These are phyloP conservation scores for Thymelicus sylvestris DNA, from an alignment of 2,888 invertebrate species.

Conservation along the genomic window DNA sequence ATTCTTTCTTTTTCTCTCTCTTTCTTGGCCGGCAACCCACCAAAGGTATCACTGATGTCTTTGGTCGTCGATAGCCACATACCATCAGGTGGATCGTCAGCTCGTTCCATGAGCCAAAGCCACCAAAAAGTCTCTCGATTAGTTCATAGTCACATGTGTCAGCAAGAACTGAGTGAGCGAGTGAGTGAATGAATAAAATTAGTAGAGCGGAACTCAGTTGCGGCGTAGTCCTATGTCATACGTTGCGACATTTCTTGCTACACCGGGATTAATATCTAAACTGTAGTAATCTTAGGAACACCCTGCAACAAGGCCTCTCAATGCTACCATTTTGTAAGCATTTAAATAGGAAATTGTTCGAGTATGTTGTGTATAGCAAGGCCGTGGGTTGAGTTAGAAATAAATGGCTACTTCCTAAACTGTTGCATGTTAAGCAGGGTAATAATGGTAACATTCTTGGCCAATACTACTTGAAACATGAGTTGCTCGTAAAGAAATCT, in stretches of 20 bases:
- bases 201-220: conserved; percentile 72
- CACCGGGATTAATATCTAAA: conserved; percentile 73
- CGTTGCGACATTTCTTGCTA: conserved; percentile 53
- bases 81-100: too few species aligned
- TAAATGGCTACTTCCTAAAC: conserved; percentile 23
- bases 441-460: background rate
- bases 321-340: conserved; percentile 24
- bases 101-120: too few species aligned
- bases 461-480: background rate
- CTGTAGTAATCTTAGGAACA: conserved; percentile 60
- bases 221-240: conserved; percentile 42
- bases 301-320: conserved; percentile 24
- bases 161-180: conserved; percentile 15
- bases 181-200: conserved; percentile 44
- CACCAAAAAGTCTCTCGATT: background rate
- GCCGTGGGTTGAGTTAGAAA: conserved; percentile 37
- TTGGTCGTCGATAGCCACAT: too few species aligned
- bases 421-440: conserved; percentile 1
- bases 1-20: background rate
- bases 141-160: background rate
- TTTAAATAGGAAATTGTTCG: conserved; percentile 26
- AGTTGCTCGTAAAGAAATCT: conserved; percentile 21
- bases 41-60: too few species aligned
- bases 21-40: too few species aligned
- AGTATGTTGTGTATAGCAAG: conserved; percentile 19